Conservation (phyloP, 2,797 vertebrate genomes). For the Leptodactylus fallax region DNA sequence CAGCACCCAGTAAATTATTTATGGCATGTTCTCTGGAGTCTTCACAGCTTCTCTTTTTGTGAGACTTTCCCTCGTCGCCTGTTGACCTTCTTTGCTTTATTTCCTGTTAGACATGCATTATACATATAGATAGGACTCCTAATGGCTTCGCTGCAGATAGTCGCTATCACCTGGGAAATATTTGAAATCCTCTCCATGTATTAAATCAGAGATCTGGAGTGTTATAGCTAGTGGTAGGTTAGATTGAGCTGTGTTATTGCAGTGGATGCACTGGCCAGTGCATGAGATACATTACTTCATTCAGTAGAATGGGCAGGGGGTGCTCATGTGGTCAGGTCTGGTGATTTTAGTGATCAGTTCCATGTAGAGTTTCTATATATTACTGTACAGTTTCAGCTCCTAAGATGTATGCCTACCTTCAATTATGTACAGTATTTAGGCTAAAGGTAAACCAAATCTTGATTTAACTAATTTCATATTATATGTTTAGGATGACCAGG, state of each 20-base stretch:
- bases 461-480: too few relatives aligned
- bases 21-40: slow-evolving; percentile 21
- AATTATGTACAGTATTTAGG: too few relatives aligned
- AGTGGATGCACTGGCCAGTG: neutral
- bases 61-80: slow-evolving; percentile 8
- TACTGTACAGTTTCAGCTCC: too few relatives aligned
- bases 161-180: slow-evolving; percentile 40
- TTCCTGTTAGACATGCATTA: slow-evolving; percentile 51
- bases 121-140: slow-evolving; percentile 42
- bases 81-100: slow-evolving; percentile 28
- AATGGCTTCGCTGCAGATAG: slow-evolving; percentile 26
- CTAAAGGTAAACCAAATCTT: too few relatives aligned
- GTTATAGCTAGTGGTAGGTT: neutral
- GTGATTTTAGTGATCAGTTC: neutral
- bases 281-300: neutral
- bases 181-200: neutral
- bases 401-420: too few relatives aligned
- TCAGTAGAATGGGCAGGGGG: neutral
- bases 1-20: slow-evolving; percentile 39
- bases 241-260: neutral
- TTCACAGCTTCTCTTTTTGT: slow-evolving; percentile 6
- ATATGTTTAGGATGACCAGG: too few relatives aligned
- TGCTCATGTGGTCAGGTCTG: neutral
- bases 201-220: neutral
- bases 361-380: too few relatives aligned